A percentile compares a stretch with the other conserved stretches of the same genome.
These are phyloP conservation scores for Caenorhabditis sp. DNA, from an alignment of 2,888 invertebrate species.

Conservation along the genomic window DNA sequence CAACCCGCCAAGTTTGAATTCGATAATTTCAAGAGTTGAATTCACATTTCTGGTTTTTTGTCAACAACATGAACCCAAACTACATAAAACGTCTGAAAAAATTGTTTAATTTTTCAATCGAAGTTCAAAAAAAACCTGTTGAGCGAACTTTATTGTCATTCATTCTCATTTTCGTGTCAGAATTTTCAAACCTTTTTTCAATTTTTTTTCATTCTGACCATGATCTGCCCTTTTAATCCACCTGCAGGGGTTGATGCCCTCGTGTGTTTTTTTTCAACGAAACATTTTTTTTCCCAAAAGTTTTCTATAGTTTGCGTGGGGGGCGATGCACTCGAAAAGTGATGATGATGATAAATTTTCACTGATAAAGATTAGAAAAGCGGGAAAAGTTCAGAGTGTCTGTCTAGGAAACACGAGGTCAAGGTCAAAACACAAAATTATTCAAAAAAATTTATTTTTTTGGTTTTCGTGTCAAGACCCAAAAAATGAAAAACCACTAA, in stretches of 20 bases:
- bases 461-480: too few species aligned
- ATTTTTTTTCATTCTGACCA: neutral
- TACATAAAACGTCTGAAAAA: neutral
- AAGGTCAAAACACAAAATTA: slow-evolving; percentile 1
- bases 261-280: neutral
- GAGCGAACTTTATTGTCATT: neutral
- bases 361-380: too few species aligned
- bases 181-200: neutral
- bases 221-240: slow-evolving; percentile 2
- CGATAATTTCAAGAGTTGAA: too few species aligned
- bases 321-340: too few species aligned
- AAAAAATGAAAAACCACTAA: too few species aligned
- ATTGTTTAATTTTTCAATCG: neutral
- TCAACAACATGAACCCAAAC: too few species aligned
- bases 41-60: too few species aligned
- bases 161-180: neutral
- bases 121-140: neutral
- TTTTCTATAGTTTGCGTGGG: too few species aligned
- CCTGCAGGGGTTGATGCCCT: too few species aligned
- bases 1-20: neutral
- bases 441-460: neutral
- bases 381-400: too few species aligned
- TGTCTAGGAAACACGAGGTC: neutral
- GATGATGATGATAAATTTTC: too few species aligned
- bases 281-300: neutral